Evolutionary conservation across 2,797 vertebrate species (phyloP), one percentile per base, ranked within the genome.

Genomic region (Carapus acus): DNA sequence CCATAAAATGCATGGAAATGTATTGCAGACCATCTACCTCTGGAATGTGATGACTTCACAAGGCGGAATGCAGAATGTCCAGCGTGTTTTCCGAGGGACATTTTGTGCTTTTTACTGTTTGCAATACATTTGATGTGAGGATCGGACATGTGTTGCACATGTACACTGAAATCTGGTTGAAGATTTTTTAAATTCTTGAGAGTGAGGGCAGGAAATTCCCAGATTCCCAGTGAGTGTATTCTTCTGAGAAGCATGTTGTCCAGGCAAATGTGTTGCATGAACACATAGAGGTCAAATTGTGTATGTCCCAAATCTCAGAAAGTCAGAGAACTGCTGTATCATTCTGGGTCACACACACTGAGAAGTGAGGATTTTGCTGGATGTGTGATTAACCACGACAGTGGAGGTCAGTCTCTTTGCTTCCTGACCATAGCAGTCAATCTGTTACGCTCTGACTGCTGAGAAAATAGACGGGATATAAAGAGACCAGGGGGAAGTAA

Each of bases 381-480:
- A 50, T 64, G 52, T 72, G 52, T 56, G 43, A 67, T 15, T 24
- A 38, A 68, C 62, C 55, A 58, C 45, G 31, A 41, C 43, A 53
- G 37, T 54, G 56, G 71, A 59, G 81, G 76, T 64, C 59, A 34
- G 49, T 24, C 23, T 44, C 24, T 66, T 78, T 82, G 71, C 76
- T 80, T 67, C 74, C 73, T 65, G 61, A 58, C 62, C 48, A 16
- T 50, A 58, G 57, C 55, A 17, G 51, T 43, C n/a, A 12, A 43
- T 58, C 53, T 36, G 21, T 39, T 45, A 24, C 0, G 41, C 50
- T 76, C 67, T 56, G 46, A 62, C 43, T 9, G 22, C 53, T 71
- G 54, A 55, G 47, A 75, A 71, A 76, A 72, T 67, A 77, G 82
- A 71, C 54, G 19, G 50, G 41, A 62, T 72, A 65, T 65, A 57